These are phyloP conservation scores for Pipistrellus kuhlii DNA, from an alignment of 2,797 vertebrate species.

Conservation along the genomic window DNA sequence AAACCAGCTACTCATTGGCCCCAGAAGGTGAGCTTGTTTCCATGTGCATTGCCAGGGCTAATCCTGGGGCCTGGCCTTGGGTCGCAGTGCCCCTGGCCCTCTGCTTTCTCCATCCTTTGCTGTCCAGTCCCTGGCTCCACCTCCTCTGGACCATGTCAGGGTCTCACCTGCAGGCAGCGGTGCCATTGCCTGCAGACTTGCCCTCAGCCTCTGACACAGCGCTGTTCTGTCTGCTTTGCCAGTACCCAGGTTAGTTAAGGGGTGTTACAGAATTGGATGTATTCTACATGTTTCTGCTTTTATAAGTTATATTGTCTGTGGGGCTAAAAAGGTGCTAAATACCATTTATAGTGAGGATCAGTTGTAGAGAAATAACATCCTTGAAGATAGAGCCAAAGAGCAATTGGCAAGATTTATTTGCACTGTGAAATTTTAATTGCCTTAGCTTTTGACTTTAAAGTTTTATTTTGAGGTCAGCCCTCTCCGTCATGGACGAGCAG, in stretches of 20 bases:
- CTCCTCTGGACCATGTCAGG: neutral
- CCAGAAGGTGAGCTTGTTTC: neutral
- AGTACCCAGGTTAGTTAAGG: neutral
- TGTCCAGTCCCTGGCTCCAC: neutral
- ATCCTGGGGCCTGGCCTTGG: neutral
- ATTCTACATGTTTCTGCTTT: conserved; percentile 30
- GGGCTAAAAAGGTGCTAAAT: conserved; percentile 67
- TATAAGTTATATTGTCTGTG: conserved; percentile 50
- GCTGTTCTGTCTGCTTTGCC: neutral
- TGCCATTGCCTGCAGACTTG: neutral
- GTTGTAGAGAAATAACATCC: conserved; percentile 62
- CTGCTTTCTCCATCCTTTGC: neutral
- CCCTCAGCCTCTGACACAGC: fast-evolving
- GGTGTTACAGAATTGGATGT: conserved; percentile 26
- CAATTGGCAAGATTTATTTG: conserved; percentile 73
- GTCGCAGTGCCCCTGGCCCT: neutral
- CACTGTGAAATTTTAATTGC: conserved; percentile 76
- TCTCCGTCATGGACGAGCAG: conserved; percentile 19
- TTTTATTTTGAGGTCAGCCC: conserved; percentile 71
- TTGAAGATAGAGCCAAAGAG: conserved; percentile 59
- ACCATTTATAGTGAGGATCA: conserved; percentile 53
- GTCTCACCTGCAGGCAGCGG: neutral
- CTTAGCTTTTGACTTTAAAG: conserved; percentile 50
- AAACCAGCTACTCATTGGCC: neutral
- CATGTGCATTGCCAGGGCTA: neutral